Evolutionary conservation across 1,140 invertebrate species (phyloP), one percentile per base, ranked within the genome.

Genomic region (Cydia fagiglandana): DNA sequence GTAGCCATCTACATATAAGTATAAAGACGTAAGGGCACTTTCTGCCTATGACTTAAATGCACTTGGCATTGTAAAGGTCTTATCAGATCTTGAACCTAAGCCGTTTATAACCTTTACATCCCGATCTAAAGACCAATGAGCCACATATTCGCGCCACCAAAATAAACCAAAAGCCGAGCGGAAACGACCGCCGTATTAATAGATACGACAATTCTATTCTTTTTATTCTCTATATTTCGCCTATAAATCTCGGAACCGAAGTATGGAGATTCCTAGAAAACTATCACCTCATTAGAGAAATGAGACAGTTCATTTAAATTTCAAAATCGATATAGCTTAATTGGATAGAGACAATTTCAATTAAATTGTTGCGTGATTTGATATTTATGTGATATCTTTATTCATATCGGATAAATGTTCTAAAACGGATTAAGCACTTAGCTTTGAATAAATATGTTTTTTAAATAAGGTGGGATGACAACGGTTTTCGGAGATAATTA

Each of bases 151-250:
- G 89, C 90, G 84, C 86, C 86, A 90, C 87, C 80, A 85, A 92
- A 92, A 92, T 92, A 92, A 91, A 90, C 90, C 79, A 86, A 87
- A 87, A 89, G 83, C 80, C 86, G 86, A 91, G 88, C 90, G 90
- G 90, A 92, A 92, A 90, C 88, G 85, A 83, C 83, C 83, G 86
- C 85, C 87, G 85, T 91, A 92, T 92, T 92, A 92, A 91, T 90
- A 91, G 90, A 91, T 77, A 88, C 87, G 88, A 90, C 88, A 91
- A 91, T 91, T 91, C 89, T 92, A 91, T 92, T 92, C 91, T 92
- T 92, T 92, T 92, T 92, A 91, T 91, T 91, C 87, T 88, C 90
- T 88, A 87, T 87, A 88, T 86, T 91, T 89, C 84, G 88, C 80
- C 83, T 87, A 88, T 90, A 90, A 91, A 90, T 91, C 87, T 86